Evolutionary conservation across 2,888 invertebrate species (phyloP).

Genomic region (Junonia oenone): DNA sequence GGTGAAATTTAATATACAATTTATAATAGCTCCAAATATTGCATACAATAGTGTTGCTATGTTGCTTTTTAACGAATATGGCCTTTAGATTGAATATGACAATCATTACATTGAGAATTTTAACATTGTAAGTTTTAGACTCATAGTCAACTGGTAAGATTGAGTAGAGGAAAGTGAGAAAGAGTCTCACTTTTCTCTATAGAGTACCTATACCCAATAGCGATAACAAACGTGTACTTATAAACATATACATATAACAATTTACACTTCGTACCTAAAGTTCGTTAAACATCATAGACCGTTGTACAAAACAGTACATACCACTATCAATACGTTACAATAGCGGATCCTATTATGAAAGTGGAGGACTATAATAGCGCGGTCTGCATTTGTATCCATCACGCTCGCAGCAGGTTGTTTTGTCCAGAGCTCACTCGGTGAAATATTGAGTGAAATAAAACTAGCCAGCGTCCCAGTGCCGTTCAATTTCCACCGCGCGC

Average conservation of each 20-base stretch:
- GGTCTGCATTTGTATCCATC: slow-evolving; percentile 41
- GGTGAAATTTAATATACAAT: slow-evolving; percentile 82
- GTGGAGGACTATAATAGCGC: slow-evolving; percentile 27
- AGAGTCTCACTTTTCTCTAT: no score
- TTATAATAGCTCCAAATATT: not conserved
- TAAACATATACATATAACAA: no score
- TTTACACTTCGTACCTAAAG: no score
- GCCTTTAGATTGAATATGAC: no score
- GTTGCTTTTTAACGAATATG: no score
- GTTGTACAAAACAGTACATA: not conserved
- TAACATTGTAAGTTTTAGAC: no score
- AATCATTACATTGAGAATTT: no score
- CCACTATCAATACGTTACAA: slow-evolving; percentile 17
- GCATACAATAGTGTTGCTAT: no score
- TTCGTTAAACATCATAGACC: not conserved
- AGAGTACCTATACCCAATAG: no score
- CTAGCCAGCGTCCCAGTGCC: slow-evolving; percentile 40
- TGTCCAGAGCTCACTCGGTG: slow-evolving; percentile 46
- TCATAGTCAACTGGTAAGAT: no score
- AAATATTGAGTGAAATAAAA: slow-evolving; percentile 60
- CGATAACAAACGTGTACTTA: no score
- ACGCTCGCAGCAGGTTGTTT: slow-evolving; percentile 62
- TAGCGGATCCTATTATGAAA: slow-evolving; percentile 22
- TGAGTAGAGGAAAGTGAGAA: no score
- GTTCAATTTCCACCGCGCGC: slow-evolving; percentile 50